Evolutionary conservation across 2,113 vertebrate species (phyloP).

Genomic region (Austrofundulus limnaeus): DNA sequence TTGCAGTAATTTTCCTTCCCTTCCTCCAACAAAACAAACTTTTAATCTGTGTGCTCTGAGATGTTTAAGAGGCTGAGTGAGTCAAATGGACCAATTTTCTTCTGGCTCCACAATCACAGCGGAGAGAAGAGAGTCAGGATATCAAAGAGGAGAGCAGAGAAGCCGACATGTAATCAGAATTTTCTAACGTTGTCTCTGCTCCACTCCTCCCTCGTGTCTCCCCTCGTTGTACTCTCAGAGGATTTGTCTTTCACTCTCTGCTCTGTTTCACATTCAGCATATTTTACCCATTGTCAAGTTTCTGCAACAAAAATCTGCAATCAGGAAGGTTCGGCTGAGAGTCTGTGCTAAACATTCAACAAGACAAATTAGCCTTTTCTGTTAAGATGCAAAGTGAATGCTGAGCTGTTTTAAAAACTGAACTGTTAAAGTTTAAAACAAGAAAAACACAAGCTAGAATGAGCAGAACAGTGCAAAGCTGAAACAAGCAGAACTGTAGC

Average conservation of each 20-base stretch:
- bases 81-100: slow-evolving; percentile 58
- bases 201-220: slow-evolving; percentile 22
- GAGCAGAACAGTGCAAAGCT: too few species aligned
- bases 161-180: slow-evolving; percentile 59
- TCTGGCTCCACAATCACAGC: slow-evolving; percentile 46
- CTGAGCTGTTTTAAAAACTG: too few species aligned
- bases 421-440: too few species aligned
- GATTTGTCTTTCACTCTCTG: background rate
- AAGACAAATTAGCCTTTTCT: too few species aligned
- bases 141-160: slow-evolving; percentile 55
- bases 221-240: background rate
- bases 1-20: slow-evolving; percentile 10
- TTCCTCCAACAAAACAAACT: slow-evolving; percentile 12
- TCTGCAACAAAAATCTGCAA: background rate
- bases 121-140: slow-evolving; percentile 53
- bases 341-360: too few species aligned
- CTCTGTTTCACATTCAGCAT: background rate
- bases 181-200: slow-evolving; percentile 58
- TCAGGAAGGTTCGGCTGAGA: too few species aligned
- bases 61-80: slow-evolving; percentile 51
- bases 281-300: background rate
- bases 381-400: too few species aligned
- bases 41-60: background rate
- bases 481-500: too few species aligned
- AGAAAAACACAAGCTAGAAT: too few species aligned